Base-by-base conservation (phyloP, 2,888 invertebrate species). In the Synergus japonicus region DNA sequence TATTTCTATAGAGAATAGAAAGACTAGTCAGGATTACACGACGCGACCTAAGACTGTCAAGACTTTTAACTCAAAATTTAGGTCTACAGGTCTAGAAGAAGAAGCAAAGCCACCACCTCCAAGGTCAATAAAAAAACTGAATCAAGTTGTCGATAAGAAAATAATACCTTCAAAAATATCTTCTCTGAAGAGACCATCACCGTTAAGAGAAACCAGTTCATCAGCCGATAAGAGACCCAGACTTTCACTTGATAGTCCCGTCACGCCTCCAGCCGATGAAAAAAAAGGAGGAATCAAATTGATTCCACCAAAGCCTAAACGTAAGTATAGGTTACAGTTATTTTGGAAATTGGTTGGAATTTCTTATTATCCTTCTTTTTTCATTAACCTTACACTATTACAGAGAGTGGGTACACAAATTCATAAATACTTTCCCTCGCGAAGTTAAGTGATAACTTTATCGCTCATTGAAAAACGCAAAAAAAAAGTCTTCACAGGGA, bases 21-120 rank as follows among this genome's bases (percentile, higher is more conserved):
- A 96, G 92, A 91, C 89, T 85, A 88, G 89, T 13, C 94, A 94
- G 81, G 95, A 95, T 85, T 94, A 95, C 77, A 94, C 94, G 13
- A 95, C 93, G 78, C 93, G 97, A 87, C 96, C 97, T 5, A 97
- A 97, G 93, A 98, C 98, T 60, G 98, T 98, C 0, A 98, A 98
- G 94, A 96, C 97, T 18, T 97, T 96, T 91, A 96, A 97, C 92
- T 97, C 97, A 0, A 97, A 97, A 93, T 97, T 98, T 93, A 95
- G 98, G 85, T 97, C 97, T 76, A 98, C 97, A 88, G 98, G 98
- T 58, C 92, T 98, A 78, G 97, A 97, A 90, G 97, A 98, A 91
- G 97, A 97, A 93, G 94, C 95, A 0, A 96, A 96, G 88, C 97
- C 97, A n/a, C 97, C 97, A 15, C 96, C 96, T 2, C 96, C 97